Evolutionary conservation across 2,113 vertebrate genomes (phyloP).

Genomic region (Grallaria varia): DNA sequence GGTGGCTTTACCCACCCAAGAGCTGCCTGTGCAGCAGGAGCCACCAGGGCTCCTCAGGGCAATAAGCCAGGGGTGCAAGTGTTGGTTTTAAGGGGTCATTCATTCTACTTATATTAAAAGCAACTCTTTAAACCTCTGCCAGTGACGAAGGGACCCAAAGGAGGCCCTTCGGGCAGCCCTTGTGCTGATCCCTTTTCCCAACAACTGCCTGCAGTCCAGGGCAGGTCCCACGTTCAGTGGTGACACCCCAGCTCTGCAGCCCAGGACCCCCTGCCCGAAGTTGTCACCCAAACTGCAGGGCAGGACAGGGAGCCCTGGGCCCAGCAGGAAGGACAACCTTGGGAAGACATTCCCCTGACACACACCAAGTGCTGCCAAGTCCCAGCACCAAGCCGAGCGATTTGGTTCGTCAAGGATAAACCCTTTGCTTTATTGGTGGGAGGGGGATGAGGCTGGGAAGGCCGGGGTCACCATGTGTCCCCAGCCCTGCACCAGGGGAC

Average conservation of each 20-base stretch:
- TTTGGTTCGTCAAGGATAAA: not conserved
- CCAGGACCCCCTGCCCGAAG: fast-evolving
- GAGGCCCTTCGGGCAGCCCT: not conserved
- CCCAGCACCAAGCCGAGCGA: not conserved
- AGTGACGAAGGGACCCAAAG: fast-evolving
- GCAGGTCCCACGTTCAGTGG: not conserved
- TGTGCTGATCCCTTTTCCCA: not conserved
- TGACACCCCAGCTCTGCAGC: not conserved
- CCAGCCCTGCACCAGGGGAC: not conserved
- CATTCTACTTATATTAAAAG: not conserved
- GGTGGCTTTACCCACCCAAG: not conserved
- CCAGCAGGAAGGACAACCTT: not conserved
- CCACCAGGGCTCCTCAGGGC: not conserved
- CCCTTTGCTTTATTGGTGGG: not conserved
- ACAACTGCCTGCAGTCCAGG: not conserved
- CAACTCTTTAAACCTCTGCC: not conserved
- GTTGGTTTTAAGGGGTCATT: not conserved
- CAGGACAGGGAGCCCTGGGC: not conserved
- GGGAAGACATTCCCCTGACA: not conserved
- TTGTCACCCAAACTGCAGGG: not conserved
- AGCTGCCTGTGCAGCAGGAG: not conserved
- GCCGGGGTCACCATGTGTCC: not conserved
- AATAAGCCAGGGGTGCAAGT: not conserved
- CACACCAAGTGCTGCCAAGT: not conserved
- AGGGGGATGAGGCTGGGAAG: not conserved